A percentile compares a stretch with the other conserved stretches of the same genome.
These are phyloP conservation scores for Tipula vernalis DNA, from an alignment of 2,888 invertebrate species.

Conservation along the genomic window DNA sequence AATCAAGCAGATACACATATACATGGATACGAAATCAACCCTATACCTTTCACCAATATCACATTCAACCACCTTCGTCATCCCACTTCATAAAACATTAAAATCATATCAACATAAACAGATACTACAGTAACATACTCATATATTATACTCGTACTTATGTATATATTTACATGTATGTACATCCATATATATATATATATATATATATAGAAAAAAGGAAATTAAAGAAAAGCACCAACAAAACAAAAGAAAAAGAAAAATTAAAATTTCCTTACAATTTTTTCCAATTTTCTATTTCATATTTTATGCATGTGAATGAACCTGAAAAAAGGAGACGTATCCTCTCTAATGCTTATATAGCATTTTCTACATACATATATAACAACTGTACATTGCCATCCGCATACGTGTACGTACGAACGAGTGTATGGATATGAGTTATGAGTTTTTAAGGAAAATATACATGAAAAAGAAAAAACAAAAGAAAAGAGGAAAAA, in stretches of 20 bases:
- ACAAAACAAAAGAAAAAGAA: neutral
- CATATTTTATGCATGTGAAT: slow-evolving; percentile 4
- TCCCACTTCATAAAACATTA: neutral
- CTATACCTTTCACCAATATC: neutral
- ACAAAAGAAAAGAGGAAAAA: neutral
- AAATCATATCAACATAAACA: slow-evolving; percentile 4
- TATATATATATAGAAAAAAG: neutral
- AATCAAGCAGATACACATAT: neutral
- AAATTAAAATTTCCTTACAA: neutral
- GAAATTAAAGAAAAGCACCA: neutral
- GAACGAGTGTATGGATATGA: neutral
- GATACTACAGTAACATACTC: neutral
- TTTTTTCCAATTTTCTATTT: neutral
- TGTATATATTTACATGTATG: too few relatives aligned
- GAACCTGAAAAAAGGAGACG: neutral
- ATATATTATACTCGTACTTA: neutral
- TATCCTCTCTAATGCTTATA: neutral
- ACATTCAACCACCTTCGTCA: neutral
- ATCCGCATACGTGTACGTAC: neutral
- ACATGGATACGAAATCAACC: neutral
- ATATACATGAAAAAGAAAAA: neutral
- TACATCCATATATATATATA: too few relatives aligned
- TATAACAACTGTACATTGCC: neutral
- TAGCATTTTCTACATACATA: neutral
- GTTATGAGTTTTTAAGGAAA: neutral